A percentile compares a stretch with the other conserved stretches of the same genome.
Conservation (phyloP, 2,888 invertebrate genomes). For the Cheilosia soror region DNA sequence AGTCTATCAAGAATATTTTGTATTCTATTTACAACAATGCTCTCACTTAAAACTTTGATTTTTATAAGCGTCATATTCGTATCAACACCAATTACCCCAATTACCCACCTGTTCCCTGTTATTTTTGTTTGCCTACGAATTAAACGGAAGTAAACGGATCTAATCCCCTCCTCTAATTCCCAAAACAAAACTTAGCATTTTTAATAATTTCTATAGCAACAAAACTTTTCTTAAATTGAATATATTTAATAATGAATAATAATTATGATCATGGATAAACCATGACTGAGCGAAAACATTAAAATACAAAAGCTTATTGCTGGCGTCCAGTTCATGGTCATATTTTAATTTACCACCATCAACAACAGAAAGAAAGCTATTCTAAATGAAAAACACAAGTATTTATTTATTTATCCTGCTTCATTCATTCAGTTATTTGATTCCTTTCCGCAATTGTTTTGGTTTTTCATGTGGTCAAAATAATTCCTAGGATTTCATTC, state of each 20-base stretch:
- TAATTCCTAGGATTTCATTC: slow-evolving; percentile 39
- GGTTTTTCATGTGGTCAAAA: slow-evolving; percentile 47
- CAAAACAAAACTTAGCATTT: neutral
- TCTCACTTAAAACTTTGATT: too few species aligned
- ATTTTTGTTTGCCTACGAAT: too few species aligned
- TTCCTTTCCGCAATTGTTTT: slow-evolving; percentile 40
- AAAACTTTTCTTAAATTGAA: neutral
- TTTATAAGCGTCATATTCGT: too few species aligned
- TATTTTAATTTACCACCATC: slow-evolving; percentile 38
- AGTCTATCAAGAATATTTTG: too few species aligned
- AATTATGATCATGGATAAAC: neutral
- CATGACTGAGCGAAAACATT: neutral
- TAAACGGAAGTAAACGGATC: too few species aligned
- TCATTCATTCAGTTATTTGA: slow-evolving; percentile 35
- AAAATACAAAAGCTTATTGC: neutral
- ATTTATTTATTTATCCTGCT: slow-evolving; percentile 52
- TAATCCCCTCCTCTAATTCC: too few species aligned
- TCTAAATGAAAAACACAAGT: slow-evolving; percentile 2
- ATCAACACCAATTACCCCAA: too few species aligned
- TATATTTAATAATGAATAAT: neutral
- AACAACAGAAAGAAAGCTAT: slow-evolving; percentile 13
- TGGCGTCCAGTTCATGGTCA: slow-evolving; percentile 19
- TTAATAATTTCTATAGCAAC: neutral
- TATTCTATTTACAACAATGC: too few species aligned
- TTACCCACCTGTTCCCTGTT: too few species aligned